Percentiles rank a stretch among this genome's conserved stretches.
phyloP scores from a whole-genome alignment of 2,797 vertebrate genomes.

The Nothura maculosa region DNA sequence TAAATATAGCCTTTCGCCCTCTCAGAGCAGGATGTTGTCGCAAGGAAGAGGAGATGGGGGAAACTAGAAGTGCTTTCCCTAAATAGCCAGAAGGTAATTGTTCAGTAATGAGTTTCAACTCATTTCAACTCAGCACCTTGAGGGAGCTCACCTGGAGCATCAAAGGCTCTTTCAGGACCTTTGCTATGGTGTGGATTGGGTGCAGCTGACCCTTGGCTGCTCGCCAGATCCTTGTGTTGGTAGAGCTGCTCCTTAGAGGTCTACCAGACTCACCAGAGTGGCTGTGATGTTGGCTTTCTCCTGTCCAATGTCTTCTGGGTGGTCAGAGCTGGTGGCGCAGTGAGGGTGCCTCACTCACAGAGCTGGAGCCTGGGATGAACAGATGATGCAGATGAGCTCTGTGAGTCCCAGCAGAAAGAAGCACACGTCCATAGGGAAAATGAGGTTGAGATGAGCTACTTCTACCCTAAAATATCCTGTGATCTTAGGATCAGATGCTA shows the following conservation, averaged over 20 bases:
- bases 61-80: not conserved
- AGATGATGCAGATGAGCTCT: accelerated
- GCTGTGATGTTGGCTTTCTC: accelerated
- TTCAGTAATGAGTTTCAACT: not conserved
- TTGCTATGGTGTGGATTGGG: not conserved
- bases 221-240: not conserved
- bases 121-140: not conserved
- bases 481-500: not conserved
- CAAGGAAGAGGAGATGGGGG: conserved; percentile 7
- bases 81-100: not conserved
- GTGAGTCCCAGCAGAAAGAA: not conserved
- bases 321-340: not conserved
- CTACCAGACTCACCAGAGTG: not conserved
- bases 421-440: accelerated
- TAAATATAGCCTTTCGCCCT: conserved; percentile 59
- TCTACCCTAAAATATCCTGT: not conserved
- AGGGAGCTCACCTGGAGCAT: accelerated
- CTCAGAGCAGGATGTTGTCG: not conserved
- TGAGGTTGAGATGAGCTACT: accelerated
- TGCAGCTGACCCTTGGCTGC: not conserved
- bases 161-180: accelerated
- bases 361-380: not conserved
- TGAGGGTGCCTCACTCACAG: accelerated
- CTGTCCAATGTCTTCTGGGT: too few species aligned
- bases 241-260: not conserved